Evolutionary conservation across 2,888 invertebrate genomes (phyloP).

Genomic region (Caenorhabditis japonica): DNA sequence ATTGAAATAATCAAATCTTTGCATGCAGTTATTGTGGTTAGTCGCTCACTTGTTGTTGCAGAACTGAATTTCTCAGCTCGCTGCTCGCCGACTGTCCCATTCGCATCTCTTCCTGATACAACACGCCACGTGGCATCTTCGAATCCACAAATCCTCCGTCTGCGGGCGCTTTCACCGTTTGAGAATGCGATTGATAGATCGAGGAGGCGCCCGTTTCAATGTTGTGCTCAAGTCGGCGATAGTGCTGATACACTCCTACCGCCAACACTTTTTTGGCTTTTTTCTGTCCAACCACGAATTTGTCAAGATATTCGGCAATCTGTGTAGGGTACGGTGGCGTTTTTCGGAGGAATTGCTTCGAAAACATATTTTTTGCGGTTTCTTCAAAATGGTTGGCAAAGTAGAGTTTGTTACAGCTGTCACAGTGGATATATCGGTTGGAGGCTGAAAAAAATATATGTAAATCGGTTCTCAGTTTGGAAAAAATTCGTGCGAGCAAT

Average conservation of each 20-base stretch:
- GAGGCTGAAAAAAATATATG: conserved; percentile 69
- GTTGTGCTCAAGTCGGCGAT: conserved; percentile 94
- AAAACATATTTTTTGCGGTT: conserved; percentile 32
- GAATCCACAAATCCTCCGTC: conserved; percentile 30
- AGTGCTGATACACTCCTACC: conserved; percentile 98
- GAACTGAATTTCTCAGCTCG: conserved; percentile 48
- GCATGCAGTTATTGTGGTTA: background rate
- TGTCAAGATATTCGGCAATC: conserved; percentile 95
- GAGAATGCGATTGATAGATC: conserved; percentile 30
- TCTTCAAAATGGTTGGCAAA: conserved; percentile 60
- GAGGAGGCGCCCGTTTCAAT: conserved; percentile 62
- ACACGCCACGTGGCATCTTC: conserved; percentile 63
- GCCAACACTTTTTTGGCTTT: conserved; percentile 94
- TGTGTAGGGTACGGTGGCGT: conserved; percentile 77
- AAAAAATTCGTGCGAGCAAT: no score
- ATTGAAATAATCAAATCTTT: conserved; percentile 1
- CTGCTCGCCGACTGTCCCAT: conserved; percentile 53
- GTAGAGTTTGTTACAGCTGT: conserved; percentile 71
- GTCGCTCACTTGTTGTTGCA: conserved; percentile 29
- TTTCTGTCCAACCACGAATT: conserved; percentile 88
- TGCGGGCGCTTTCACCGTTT: background rate
- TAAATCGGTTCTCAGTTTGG: no score
- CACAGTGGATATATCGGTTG: conserved; percentile 70
- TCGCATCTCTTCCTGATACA: conserved; percentile 63
- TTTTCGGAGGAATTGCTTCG: conserved; percentile 44